Base-by-base conservation (phyloP, 2,113 vertebrate genomes). In the Catharus fuscescens region DNA sequence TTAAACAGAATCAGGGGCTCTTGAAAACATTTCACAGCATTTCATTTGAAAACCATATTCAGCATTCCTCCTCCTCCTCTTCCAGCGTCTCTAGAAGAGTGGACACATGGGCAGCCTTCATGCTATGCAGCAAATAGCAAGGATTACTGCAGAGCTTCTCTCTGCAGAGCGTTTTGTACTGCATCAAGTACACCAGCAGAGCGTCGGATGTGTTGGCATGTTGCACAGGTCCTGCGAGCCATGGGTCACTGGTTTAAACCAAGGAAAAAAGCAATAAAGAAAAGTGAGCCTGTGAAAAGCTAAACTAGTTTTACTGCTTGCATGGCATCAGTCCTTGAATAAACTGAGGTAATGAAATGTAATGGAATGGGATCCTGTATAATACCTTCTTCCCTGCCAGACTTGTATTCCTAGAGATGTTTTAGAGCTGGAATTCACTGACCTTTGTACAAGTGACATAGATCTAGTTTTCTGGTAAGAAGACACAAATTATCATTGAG, bases 401-500 rank as follows among this genome's bases (percentile, higher is more conserved):
- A 50, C 25, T 86, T 86, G 45, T 88, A 64, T 90, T 95, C 90
- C 80, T 86, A 64, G 77, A 91, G 84, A 84, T 78, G 48, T 50
- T 96, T 93, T 92, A 86, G 83, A 90, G 54, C 67, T 95, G 77
- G 54, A 84, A 93, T 93, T 93, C 80, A 66, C 80, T 93, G 90
- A 95, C 90, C 88, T 95, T 91, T 94, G 88, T 84, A 77, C 77
- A 80, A 91, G 70, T 91, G 84, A 78, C 93, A 95, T 88, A 90
- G 70, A 95, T 88, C 93, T 89, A 89, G 71, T 86, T 91, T 96
- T 96, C 94, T 94, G 83, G 92, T 95, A 94, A 96, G 81, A 89
- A 85, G 65, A 53, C 74, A 93, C 83, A 91, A 96, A 91, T 96
- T 96, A 69, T 94, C 80, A 70, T 54, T 86, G 80, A 86, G 34